These are phyloP conservation scores for Aphaenogaster rudis DNA, from an alignment of 1,140 invertebrate species.

Conservation along the genomic window DNA sequence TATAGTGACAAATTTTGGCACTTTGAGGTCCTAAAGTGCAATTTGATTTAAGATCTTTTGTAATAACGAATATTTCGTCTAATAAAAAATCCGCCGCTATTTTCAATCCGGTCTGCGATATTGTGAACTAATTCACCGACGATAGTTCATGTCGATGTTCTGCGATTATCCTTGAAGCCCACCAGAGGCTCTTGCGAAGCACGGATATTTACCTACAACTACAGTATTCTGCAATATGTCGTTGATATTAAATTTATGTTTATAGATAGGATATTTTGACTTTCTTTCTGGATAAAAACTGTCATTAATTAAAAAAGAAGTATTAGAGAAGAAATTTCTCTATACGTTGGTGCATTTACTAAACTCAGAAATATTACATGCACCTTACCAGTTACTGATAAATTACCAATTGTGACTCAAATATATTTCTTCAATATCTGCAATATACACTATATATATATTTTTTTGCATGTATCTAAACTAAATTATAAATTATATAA, in stretches of 20 bases:
- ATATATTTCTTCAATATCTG: constrained; percentile 12
- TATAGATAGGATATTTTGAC: background rate
- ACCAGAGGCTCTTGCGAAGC: background rate
- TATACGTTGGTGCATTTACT: background rate
- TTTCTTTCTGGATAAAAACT: background rate
- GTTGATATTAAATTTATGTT: background rate
- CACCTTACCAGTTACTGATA: constrained; percentile 3
- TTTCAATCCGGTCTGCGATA: background rate
- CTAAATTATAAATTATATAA: background rate
- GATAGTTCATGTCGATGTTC: constrained; percentile 12
- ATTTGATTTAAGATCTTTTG: background rate
- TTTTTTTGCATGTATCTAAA: background rate
- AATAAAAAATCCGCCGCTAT: background rate
- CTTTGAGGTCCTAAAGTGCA: background rate
- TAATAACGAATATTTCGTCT: background rate
- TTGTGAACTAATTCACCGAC: constrained; percentile 9
- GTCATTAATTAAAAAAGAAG: background rate
- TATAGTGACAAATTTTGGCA: background rate
- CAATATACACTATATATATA: background rate
- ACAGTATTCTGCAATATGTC: background rate
- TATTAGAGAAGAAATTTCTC: background rate
- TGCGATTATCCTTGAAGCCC: background rate
- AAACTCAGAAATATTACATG: background rate
- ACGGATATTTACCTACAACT: background rate
- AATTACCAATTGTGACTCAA: background rate